Base-by-base conservation (phyloP, 1,140 invertebrate species). In the Brachionus sp. region DNA sequence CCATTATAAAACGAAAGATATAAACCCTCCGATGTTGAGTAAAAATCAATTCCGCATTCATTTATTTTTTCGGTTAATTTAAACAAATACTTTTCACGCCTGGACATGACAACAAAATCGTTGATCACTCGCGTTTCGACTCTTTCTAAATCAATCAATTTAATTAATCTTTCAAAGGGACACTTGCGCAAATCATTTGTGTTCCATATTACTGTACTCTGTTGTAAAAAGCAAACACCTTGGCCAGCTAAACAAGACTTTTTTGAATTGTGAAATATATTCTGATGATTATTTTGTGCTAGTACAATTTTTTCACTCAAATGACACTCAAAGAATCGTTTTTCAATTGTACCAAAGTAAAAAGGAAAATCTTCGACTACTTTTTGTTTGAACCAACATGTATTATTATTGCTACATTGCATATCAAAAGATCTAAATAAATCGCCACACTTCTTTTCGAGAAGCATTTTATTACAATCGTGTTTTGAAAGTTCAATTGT, bases 321-420 rank as follows among this genome's bases (percentile, higher is more conserved):
- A 3, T 68, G 13, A 13, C 64, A 68, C 6, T 68, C 64, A 13
- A 33, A 35, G 35, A 33, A 68, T 3, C n/a, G 3, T 35, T 68
- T 68, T n/a, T n/a, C 23, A 29, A 68, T 68, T 33, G 64, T 68
- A 7, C 64, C 64, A 68, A 68, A 68, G n/a, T 68, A 68, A 68
- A 68, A 68, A 3, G 64, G 64, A 68, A 33, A 68, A 0, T 68
- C 64, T 33, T 29, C 64, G 5, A 33, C 33, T 9, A 68, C 29
- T 25, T 66, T 29, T 23, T 70, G 29, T 9, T 2, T 39, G 16
- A 13, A 70, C 3, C 5, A 70, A 70, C 66, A 70, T 70, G 33
- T 37, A 0, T 16, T 53, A 53, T 70, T 70, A 10, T 66, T 62
- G 12, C n/a, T 66, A 37, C 66, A 70, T 37, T 39, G n/a, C 66